These are phyloP conservation scores for Atta texana DNA, from an alignment of 1,140 invertebrate species.

Conservation along the genomic window DNA sequence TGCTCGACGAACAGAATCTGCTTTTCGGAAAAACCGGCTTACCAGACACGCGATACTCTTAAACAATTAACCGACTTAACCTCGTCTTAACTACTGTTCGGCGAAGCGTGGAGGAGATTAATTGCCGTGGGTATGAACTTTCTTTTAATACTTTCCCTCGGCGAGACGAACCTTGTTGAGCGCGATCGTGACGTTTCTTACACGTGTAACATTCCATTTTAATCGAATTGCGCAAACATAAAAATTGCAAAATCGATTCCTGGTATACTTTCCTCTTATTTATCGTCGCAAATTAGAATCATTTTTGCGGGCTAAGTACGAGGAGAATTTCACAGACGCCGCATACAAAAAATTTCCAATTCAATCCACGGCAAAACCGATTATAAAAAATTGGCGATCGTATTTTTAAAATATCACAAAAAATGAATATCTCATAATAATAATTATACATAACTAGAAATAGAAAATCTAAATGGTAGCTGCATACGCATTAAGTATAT, in stretches of 20 bases:
- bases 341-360: too few species aligned
- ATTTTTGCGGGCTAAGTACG: neutral
- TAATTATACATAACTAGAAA: neutral
- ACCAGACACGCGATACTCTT: slow-evolving; percentile 5
- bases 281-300: neutral
- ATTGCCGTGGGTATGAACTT: slow-evolving; percentile 38
- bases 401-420: neutral
- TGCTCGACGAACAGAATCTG: slow-evolving; percentile 15
- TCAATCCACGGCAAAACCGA: neutral
- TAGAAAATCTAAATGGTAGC: neutral
- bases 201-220: too few species aligned
- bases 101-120: slow-evolving; percentile 9
- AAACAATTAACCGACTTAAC: slow-evolving; percentile 29
- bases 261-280: slow-evolving; percentile 2
- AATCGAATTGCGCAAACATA: neutral
- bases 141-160: slow-evolving; percentile 40
- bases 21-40: slow-evolving; percentile 18
- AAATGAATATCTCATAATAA: neutral
- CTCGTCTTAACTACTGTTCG: slow-evolving; percentile 9
- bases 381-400: neutral
- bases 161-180: neutral
- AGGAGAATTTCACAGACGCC: neutral
- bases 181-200: slow-evolving; percentile 16
- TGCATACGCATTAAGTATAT: neutral
- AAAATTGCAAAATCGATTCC: slow-evolving; percentile 14